Evolutionary conservation across 1,140 invertebrate species (phyloP), one percentile per base, ranked within the genome.

Genomic region (Hydropsyche tenuis): DNA sequence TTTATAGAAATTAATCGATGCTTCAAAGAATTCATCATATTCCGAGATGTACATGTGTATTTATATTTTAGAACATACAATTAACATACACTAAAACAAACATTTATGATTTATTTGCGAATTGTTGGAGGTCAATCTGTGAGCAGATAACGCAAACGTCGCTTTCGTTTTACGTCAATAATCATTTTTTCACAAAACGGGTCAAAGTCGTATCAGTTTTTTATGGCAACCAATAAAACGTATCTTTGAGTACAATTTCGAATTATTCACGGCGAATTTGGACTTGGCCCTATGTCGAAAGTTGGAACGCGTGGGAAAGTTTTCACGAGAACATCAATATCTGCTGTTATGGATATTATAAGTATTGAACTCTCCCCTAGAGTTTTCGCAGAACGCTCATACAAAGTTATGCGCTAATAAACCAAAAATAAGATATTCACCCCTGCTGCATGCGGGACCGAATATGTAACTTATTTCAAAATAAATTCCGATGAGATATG

Each of bases 361-460:
- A n/a, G n/a, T n/a, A n/a, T n/a, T n/a, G n/a, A n/a, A n/a, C n/a
- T n/a, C 30, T 37, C 30, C 30, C 14, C 56, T 12, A 23, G 22
- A 9, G 9, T 60, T 27, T 60, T 60, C 56, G 23, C 23, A 14
- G 25, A 18, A 53, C 48, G n/a, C 11, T 60, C n/a, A 60, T 60
- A 60, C 22, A 60, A 60, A 60, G 56, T 60, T 60, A 60, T 23
- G 20, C 56, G 56, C 56, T 60, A 60, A 60, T 60, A 60, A 60
- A 60, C 56, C 56, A 60, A 60, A 60, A 60, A 60, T 60, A 60
- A 60, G 56, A 60, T 60, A 60, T 60, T 60, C 56, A 60, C 56
- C 56, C 56, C 23, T 60, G 18, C 20, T 25, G 23, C 23, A 60
- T 23, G 25, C 56, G 22, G 30, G 30, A 11, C 23, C 22, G 12